A percentile compares a stretch with the other conserved stretches of the same genome.
phyloP scores from a whole-genome alignment of 2,888 invertebrate genomes.

The Agrochola circellaris region DNA sequence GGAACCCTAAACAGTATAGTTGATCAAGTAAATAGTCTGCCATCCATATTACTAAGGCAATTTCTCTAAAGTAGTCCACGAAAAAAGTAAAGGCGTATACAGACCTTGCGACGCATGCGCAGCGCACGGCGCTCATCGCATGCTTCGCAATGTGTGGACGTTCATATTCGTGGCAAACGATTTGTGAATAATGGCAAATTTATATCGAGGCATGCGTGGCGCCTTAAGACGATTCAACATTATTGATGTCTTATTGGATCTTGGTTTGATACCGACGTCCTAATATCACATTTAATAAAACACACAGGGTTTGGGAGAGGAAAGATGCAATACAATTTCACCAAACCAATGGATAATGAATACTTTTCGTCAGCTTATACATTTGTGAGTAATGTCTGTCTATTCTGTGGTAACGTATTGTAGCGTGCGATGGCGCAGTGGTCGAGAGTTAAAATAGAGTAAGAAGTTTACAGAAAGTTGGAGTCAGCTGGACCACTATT shows the following conservation, averaged over 20 bases:
- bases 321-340: too few relatives aligned
- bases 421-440: background rate
- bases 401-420: background rate
- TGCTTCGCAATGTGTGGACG: too few relatives aligned
- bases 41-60: background rate
- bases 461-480: background rate
- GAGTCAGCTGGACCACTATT: background rate
- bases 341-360: background rate
- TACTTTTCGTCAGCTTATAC: background rate
- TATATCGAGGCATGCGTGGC: too few relatives aligned
- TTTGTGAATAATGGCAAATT: too few relatives aligned
- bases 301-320: too few relatives aligned
- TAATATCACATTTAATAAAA: too few relatives aligned
- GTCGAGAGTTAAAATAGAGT: background rate
- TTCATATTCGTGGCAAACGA: too few relatives aligned
- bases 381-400: background rate
- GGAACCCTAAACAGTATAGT: too few relatives aligned
- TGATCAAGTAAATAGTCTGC: background rate
- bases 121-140: too few relatives aligned
- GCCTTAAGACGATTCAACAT: background rate
- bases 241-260: background rate
- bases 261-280: background rate
- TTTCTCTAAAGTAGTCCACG: background rate
- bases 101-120: too few relatives aligned
- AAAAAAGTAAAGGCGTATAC: background rate